Evolutionary conservation across 2,113 vertebrate genomes (phyloP).

Genomic region (Ammodramus savannarum): DNA sequence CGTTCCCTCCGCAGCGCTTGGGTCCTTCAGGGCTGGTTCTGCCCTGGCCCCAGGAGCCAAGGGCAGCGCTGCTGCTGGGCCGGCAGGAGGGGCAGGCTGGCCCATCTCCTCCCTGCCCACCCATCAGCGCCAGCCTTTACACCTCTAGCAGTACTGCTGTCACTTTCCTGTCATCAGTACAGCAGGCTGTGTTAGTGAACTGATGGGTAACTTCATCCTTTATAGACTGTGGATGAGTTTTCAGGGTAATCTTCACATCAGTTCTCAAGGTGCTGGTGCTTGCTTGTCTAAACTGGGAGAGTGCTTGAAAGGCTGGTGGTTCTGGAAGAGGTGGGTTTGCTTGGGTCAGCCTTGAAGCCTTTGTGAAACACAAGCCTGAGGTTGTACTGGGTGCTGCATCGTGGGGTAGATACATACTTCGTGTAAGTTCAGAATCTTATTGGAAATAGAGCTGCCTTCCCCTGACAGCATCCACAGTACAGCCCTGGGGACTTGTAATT

Average conservation of each 20-base stretch:
- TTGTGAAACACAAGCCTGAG: not conserved
- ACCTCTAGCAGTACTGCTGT: accelerated
- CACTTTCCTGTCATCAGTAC: accelerated
- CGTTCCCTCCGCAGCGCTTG: not conserved
- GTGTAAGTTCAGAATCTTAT: not conserved
- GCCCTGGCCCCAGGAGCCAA: not conserved
- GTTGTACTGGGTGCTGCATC: not conserved
- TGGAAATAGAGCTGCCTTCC: not conserved
- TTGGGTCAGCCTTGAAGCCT: not conserved
- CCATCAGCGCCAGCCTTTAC: not conserved
- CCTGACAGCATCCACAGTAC: not conserved
- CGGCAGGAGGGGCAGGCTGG: not conserved
- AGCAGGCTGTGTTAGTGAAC: accelerated
- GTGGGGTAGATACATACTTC: not conserved
- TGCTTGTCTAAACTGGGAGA: not conserved
- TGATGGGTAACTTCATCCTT: not conserved
- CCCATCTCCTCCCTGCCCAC: not conserved
- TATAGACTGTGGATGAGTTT: accelerated
- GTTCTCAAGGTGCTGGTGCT: not conserved
- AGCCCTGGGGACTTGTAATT: not conserved
- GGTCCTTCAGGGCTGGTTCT: not conserved
- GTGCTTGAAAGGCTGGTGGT: not conserved
- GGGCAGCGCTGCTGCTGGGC: not conserved
- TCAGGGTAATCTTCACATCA: not conserved
- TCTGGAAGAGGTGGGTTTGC: not conserved